Evolutionary conservation across 2,797 vertebrate species (phyloP).

Genomic region (Chaenodraco wilsoni): DNA sequence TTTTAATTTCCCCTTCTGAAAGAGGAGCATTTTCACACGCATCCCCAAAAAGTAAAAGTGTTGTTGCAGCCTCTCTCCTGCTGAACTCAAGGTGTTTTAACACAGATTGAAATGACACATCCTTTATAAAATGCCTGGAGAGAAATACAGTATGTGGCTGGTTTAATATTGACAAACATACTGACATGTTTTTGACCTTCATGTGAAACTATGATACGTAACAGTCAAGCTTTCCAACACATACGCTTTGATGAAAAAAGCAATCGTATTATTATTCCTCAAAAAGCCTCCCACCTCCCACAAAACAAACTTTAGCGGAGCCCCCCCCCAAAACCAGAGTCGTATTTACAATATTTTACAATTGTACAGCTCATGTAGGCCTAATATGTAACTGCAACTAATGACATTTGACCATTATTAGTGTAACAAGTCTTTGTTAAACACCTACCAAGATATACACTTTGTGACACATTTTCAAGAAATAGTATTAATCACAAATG

Average conservation of each 20-base stretch:
- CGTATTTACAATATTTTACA: conserved; percentile 99
- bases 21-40: conserved; percentile 49
- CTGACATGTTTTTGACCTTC: conserved; percentile 55
- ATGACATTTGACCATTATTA: conserved; percentile 77
- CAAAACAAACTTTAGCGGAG: conserved; percentile 45
- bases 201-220: conserved; percentile 55
- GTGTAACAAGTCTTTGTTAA: conserved; percentile 82
- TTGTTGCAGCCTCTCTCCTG: conserved; percentile 40
- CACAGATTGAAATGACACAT: conserved; percentile 15
- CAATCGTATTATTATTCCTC: conserved; percentile 41
- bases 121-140: conserved; percentile 38
- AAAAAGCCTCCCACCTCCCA: conserved; percentile 51
- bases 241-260: conserved; percentile 41
- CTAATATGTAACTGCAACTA: conserved; percentile 82
- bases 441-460: conserved; percentile 94
- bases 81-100: conserved; percentile 27
- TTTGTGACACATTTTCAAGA: conserved; percentile 85
- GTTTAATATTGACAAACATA: conserved; percentile 34
- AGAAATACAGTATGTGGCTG: conserved; percentile 40
- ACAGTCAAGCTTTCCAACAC: conserved; percentile 68
- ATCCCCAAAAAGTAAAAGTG: conserved; percentile 43
- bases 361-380: conserved; percentile 83
- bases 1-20: conserved; percentile 39
- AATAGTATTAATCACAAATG: conserved; percentile 84
- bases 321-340: conserved; percentile 72